These are phyloP conservation scores for Nyctalus aviator DNA, from an alignment of 2,797 vertebrate species.

Conservation along the genomic window DNA sequence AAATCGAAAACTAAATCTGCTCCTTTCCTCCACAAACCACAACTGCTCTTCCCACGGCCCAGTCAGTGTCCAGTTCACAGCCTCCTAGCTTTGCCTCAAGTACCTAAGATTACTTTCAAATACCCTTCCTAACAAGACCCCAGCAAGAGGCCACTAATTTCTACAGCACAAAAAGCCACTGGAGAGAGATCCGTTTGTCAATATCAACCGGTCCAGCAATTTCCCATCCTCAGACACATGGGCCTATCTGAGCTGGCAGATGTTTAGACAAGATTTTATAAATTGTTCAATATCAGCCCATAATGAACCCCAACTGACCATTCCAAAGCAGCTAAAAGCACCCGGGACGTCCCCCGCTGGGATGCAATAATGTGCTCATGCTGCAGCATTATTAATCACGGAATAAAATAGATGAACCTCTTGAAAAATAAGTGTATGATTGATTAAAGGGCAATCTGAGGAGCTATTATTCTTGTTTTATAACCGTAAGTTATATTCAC, in stretches of 20 bases:
- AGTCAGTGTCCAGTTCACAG: slow-evolving; percentile 85
- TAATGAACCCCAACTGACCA: slow-evolving; percentile 99
- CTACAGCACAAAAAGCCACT: slow-evolving; percentile 90
- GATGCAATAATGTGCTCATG: slow-evolving; percentile 93
- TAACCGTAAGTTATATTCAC: slow-evolving; percentile 91
- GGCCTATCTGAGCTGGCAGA: slow-evolving; percentile 96
- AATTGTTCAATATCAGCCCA: slow-evolving; percentile 96
- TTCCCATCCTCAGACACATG: slow-evolving; percentile 93
- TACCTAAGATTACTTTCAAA: slow-evolving; percentile 90
- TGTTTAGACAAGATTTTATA: slow-evolving; percentile 99
- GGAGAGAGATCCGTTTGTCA: slow-evolving; percentile 92
- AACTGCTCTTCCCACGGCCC: background rate
- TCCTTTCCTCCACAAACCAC: background rate
- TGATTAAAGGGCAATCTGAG: slow-evolving; percentile 93
- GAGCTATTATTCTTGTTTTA: slow-evolving; percentile 93
- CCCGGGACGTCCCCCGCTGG: slow-evolving; percentile 93
- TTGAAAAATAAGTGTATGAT: slow-evolving; percentile 93
- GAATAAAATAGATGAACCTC: slow-evolving; percentile 95
- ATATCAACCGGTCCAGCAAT: slow-evolving; percentile 93
- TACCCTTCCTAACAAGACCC: slow-evolving; percentile 90
- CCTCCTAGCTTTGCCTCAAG: slow-evolving; percentile 85
- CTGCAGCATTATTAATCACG: slow-evolving; percentile 96
- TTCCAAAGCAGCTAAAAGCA: slow-evolving; percentile 94
- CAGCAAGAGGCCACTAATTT: slow-evolving; percentile 91
- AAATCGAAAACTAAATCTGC: background rate